A percentile compares a stretch with the other conserved stretches of the same genome.
These are phyloP conservation scores for Calephelis nemesis DNA, from an alignment of 1,140 invertebrate genomes.

Conservation along the genomic window DNA sequence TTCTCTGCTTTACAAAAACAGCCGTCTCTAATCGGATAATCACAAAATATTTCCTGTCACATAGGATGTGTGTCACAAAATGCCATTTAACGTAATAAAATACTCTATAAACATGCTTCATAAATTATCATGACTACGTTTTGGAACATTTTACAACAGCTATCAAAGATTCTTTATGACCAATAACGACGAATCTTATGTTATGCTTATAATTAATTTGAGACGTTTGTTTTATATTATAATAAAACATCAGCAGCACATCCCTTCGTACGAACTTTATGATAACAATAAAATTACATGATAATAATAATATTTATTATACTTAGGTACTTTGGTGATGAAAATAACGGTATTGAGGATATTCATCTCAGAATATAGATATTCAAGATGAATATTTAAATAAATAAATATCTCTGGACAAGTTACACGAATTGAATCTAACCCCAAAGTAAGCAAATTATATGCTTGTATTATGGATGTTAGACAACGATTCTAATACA, in stretches of 20 bases:
- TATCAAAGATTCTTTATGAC: slow-evolving; percentile 75
- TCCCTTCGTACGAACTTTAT: slow-evolving; percentile 42
- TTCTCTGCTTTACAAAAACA: too few relatives aligned
- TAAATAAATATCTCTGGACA: too few relatives aligned
- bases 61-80: slow-evolving; percentile 26
- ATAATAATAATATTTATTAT: background rate
- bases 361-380: too few relatives aligned
- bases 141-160: slow-evolving; percentile 75
- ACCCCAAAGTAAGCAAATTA: too few relatives aligned
- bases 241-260: slow-evolving; percentile 67
- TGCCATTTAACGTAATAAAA: slow-evolving; percentile 62
- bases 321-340: too few relatives aligned
- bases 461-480: too few relatives aligned
- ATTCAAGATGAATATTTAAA: too few relatives aligned
- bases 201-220: slow-evolving; percentile 72
- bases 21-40: background rate
- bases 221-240: slow-evolving; percentile 75
- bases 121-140: slow-evolving; percentile 77
- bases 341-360: too few relatives aligned
- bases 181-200: slow-evolving; percentile 62
- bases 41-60: background rate
- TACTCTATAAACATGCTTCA: slow-evolving; percentile 73
- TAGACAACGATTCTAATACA: too few relatives aligned
- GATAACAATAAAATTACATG: slow-evolving; percentile 15
- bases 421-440: too few relatives aligned